Percentiles rank a stretch among this genome's conserved stretches.
phyloP scores from a whole-genome alignment of 2,888 invertebrate species.

The Trichacis sp. region DNA sequence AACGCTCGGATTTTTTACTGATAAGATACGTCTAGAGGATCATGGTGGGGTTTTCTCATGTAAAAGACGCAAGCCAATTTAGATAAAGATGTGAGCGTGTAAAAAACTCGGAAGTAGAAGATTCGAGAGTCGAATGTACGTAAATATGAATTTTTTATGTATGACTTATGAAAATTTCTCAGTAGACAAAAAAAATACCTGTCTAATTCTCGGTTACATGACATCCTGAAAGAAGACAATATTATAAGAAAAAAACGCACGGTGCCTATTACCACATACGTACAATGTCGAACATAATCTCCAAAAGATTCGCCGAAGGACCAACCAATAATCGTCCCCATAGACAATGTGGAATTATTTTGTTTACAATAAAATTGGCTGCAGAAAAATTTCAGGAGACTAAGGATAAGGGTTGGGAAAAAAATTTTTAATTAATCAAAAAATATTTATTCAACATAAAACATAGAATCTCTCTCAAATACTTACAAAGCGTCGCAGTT shows the following conservation, averaged over 20 bases:
- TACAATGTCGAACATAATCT: neutral
- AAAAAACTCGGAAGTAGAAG: no score
- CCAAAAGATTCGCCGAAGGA: neutral
- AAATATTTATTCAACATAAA: conserved; percentile 64
- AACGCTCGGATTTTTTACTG: no score
- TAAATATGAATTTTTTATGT: no score
- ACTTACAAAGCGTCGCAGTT: neutral
- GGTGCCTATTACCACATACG: neutral
- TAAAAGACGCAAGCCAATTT: no score
- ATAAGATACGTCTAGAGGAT: no score
- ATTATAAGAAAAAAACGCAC: neutral
- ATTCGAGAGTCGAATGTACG: no score
- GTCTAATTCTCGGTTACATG: no score
- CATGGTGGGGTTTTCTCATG: no score
- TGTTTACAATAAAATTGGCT: neutral
- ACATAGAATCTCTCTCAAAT: conserved; percentile 43
- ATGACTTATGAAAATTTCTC: no score
- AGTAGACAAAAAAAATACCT: no score
- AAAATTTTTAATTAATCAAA: conserved; percentile 56
- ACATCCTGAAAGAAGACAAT: no score
- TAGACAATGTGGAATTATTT: neutral
- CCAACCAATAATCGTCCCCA: neutral
- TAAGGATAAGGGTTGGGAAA: conserved; percentile 50
- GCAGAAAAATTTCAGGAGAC: conserved; percentile 21
- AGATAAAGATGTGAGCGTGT: no score